Evolutionary conservation across 2,888 invertebrate species (phyloP).

Genomic region (Tenthredo notha): DNA sequence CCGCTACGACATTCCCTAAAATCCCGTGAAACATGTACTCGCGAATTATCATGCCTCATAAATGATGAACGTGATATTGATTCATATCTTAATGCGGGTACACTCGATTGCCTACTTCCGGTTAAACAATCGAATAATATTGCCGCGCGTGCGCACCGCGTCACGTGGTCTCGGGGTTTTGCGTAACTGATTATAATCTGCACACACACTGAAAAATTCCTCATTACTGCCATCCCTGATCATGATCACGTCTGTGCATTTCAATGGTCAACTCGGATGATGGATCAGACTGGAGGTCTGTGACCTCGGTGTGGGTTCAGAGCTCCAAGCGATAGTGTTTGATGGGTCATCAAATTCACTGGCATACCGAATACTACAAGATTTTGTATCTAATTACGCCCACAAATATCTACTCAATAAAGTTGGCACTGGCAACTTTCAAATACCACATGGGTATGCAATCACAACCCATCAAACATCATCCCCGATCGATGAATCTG

Average conservation of each 20-base stretch:
- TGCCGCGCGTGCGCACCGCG: slow-evolving; percentile 36
- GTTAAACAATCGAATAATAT: slow-evolving; percentile 44
- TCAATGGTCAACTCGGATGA: neutral
- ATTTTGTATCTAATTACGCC: neutral
- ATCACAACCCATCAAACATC: neutral
- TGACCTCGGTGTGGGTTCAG: neutral
- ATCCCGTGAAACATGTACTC: neutral
- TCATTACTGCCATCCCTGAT: neutral
- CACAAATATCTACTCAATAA: neutral
- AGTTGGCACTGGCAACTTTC: neutral
- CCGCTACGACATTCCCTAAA: neutral
- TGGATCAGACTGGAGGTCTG: neutral
- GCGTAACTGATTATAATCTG: neutral
- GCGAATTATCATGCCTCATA: slow-evolving; percentile 1
- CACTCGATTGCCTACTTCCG: slow-evolving; percentile 20
- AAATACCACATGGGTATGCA: neutral
- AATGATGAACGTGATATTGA: slow-evolving; percentile 14
- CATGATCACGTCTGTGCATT: neutral
- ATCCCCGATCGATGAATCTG: neutral
- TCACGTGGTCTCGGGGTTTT: neutral
- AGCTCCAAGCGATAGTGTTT: slow-evolving; percentile 3
- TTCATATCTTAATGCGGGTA: slow-evolving; percentile 18
- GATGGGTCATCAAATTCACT: neutral
- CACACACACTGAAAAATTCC: neutral
- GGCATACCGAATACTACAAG: neutral